Evolutionary conservation across 2,797 vertebrate species (phyloP), one percentile per base, ranked within the genome.

Genomic region (Chloroceryle amazona): DNA sequence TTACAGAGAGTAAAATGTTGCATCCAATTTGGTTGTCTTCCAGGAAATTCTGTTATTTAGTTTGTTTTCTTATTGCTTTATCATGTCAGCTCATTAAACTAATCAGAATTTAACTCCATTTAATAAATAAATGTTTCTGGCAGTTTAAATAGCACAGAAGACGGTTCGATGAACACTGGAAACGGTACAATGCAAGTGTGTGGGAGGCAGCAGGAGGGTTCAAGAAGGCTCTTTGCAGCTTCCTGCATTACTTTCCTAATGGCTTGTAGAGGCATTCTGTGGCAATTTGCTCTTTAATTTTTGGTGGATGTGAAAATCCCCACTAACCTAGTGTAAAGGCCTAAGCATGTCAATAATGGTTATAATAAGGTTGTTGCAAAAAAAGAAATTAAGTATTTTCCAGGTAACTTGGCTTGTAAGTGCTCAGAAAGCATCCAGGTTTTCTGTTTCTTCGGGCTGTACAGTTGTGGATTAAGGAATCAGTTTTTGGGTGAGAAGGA

Each of bases 401-500:
- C 26, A n/a, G 14, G 41, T 67, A 67, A 44, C 20, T 63, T 8
- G 1, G 5, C 31, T 65, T 63, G 9, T 63, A 47, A 52, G 11
- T 33, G 22, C 4, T 68, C 23, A 44, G 13, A 11, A 65, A 75
- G 20, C 51, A 80, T 17, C 25, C 47, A 44, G 72, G 41, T 35
- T 72, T 85, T 81, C 73, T 96, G 92, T 85, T 94, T 92, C 81
- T 88, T 72, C 51, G 60, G 35, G 44, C 76, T 96, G 72, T 70
- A 94, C 62, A 62, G 26, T 35, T 84, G 63, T 42, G 74, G 62
- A 94, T 93, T 81, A 89, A 93, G 58, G 54, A 57, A 14, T 46
- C 62, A 73, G 58, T 90, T 89, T 51, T 71, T 89, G 81, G 49
- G 82, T 81, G 86, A 93, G 88, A 95, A 94, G 92, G 49, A 95